Percentiles rank a stretch among this genome's conserved stretches.
Conservation (phyloP, 2,797 vertebrate genomes). For the Coccyzus lansbergi region DNA sequence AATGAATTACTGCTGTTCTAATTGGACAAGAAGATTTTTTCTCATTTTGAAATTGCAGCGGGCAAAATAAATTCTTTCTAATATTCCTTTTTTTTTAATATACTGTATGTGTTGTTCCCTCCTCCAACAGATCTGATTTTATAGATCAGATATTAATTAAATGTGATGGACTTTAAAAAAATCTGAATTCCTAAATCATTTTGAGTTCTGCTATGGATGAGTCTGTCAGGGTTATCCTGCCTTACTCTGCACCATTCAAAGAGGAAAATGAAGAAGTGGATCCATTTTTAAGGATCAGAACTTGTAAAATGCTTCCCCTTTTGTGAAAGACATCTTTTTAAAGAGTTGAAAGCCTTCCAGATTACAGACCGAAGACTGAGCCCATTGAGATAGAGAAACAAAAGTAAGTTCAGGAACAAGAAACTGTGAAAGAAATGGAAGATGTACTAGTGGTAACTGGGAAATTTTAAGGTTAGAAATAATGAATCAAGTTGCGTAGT, state of each 20-base stretch:
- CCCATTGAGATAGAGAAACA: not conserved
- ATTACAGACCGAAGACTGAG: not conserved
- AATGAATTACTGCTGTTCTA: not conserved
- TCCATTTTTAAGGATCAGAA: not conserved
- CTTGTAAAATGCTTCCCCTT: not conserved
- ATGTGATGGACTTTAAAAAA: not conserved
- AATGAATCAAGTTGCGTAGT: not conserved
- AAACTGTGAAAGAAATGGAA: not conserved
- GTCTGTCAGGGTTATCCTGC: not conserved
- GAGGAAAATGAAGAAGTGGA: not conserved
- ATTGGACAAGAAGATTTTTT: not conserved
- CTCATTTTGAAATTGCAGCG: not conserved
- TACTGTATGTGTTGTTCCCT: not conserved
- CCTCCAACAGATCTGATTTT: not conserved
- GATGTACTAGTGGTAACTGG: not conserved
- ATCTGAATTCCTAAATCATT: not conserved
- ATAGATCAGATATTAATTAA: not conserved
- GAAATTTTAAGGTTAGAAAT: not conserved
- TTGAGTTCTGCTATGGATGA: not conserved
- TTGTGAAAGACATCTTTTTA: not conserved
- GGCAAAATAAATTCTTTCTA: not conserved
- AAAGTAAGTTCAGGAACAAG: not conserved
- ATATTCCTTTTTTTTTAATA: not conserved
- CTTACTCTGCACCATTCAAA: not conserved
- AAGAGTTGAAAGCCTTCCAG: not conserved